Percentiles rank a stretch among this genome's conserved stretches.
These are phyloP conservation scores for Theretra japonica DNA, from an alignment of 2,888 invertebrate genomes.

Conservation along the genomic window DNA sequence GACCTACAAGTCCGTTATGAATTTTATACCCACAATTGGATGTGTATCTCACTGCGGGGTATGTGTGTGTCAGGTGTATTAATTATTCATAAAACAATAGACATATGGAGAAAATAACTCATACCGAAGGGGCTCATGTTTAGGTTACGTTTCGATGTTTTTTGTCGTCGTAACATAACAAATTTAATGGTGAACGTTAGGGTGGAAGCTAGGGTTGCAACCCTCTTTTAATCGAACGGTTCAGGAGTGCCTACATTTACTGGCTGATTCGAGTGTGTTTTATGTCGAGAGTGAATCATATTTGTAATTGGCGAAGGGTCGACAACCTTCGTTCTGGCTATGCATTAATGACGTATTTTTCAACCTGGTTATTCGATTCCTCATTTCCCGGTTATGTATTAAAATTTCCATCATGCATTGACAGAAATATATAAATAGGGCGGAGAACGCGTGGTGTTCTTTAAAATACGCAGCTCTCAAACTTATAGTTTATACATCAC, in stretches of 20 bases:
- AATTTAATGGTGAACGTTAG: neutral
- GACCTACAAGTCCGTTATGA: neutral
- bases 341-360: no score
- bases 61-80: no score
- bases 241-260: neutral
- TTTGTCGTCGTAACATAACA: neutral
- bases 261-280: neutral
- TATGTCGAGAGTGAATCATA: neutral
- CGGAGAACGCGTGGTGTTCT: no score
- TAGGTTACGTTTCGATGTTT: neutral
- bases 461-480: no score
- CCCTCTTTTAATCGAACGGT: slow-evolving; percentile 10
- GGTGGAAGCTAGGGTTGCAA: slow-evolving; percentile 11
- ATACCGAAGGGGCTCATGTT: neutral
- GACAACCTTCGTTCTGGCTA: no score
- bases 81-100: neutral
- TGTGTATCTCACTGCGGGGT: no score
- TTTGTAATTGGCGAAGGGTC: no score
- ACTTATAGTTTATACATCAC: no score
- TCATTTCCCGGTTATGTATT: no score
- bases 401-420: no score
- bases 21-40: neutral
- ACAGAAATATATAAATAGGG: no score
- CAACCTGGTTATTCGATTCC: no score
- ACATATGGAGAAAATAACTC: neutral